Base-by-base conservation (phyloP, 1,140 invertebrate genomes). In the Leptonema lineaticorne region DNA sequence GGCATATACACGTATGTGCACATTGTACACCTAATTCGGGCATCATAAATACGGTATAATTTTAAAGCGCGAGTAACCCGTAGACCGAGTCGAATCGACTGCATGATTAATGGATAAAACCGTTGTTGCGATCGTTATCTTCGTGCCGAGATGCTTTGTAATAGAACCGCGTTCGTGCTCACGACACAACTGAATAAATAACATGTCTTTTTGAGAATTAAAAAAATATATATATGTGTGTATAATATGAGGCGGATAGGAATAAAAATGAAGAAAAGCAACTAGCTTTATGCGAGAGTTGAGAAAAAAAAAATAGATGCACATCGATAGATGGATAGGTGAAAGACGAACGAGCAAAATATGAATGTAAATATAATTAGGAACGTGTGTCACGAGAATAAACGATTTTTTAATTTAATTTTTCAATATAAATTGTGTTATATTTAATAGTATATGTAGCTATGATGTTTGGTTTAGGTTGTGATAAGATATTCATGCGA, bases 81-180 rank as follows among this genome's bases (percentile, higher is more conserved):
- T 59, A 16, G 29, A 7, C 59, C 59, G 22, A 2, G 18, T 64
- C 45, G 62, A 46, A 48, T 41, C 11, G 29, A 28, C 57, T 30
- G 6, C 14, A 59, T 64, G 62, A 64, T 64, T 64, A 64, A 64
- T 64, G 62, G 7, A 64, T 29, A 22, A 24, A 64, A 46, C 41
- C 62, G 62, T 41, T 64, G 41, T 45, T 63, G 45, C 41, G 62
- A 64, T 64, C 24, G 41, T 64, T 29, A 64, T 64, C 62, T 64
- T 30, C 62, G 26, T 64, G 62, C 62, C 62, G 50, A 64, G 62
- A 64, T 50, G 27, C 46, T 50, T 50, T 50, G 62, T 33, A 64
- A 64, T 64, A 50, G 62, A 62, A 27, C 37, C 24, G 41, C 26
- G 62, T 41, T 50, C 62, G 41, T 64, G 45, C 62, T 50, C 62